phyloP scores from a whole-genome alignment of 2,797 vertebrate species.

The Enoplosus armatus region DNA sequence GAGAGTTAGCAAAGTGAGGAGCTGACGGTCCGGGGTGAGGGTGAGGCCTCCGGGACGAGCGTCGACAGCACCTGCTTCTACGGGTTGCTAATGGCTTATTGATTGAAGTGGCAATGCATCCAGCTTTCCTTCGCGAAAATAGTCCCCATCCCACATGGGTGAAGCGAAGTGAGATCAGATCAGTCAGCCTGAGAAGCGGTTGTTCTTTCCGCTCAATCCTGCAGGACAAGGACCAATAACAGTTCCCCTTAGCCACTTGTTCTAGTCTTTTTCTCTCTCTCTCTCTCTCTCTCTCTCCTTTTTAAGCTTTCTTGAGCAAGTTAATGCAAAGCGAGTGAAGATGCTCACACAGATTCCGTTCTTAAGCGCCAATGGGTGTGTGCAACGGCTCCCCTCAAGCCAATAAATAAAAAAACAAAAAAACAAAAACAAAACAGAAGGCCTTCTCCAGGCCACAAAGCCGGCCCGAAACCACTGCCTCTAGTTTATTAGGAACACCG shows the following conservation, averaged over 20 bases:
- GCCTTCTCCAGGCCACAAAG: neutral
- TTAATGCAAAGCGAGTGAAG: neutral
- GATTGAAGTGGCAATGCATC: slow-evolving; percentile 68
- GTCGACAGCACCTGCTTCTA: slow-evolving; percentile 71
- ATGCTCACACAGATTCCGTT: neutral
- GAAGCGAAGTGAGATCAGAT: slow-evolving; percentile 49
- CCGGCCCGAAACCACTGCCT: too few relatives aligned
- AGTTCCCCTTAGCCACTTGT: slow-evolving; percentile 31
- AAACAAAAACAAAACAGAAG: too few relatives aligned
- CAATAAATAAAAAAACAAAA: neutral
- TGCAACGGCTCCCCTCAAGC: neutral
- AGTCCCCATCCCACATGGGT: slow-evolving; percentile 39
- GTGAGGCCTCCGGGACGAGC: slow-evolving; percentile 63
- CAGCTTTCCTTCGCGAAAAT: slow-evolving; percentile 49
- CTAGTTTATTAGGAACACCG: too few relatives aligned
- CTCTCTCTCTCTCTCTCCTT: too few relatives aligned
- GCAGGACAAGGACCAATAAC: slow-evolving; percentile 58
- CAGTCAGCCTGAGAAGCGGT: slow-evolving; percentile 63
- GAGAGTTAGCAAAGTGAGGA: slow-evolving; percentile 71
- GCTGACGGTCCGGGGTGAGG: slow-evolving; percentile 33
- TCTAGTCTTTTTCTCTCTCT: too few relatives aligned
- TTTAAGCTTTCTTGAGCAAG: too few relatives aligned
- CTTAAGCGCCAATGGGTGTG: neutral
- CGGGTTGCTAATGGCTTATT: slow-evolving; percentile 86
- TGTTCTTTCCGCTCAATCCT: slow-evolving; percentile 74